Evolutionary conservation across 2,113 vertebrate genomes (phyloP).

Genomic region (Lonchura striata): DNA sequence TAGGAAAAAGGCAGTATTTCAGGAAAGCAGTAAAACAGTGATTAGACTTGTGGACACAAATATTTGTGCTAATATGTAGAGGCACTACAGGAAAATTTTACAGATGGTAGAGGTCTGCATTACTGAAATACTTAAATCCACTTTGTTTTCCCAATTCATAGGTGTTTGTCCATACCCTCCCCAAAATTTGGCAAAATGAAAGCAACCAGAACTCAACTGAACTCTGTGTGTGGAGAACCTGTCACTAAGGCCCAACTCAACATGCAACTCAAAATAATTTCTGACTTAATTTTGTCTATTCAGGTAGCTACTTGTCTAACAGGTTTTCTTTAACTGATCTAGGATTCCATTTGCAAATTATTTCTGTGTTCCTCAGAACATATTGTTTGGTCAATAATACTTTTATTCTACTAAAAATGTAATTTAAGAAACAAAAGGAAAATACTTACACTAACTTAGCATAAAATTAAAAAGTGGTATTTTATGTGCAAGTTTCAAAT

Average conservation of each 20-base stretch:
- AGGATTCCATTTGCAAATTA: not conserved
- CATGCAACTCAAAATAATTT: not conserved
- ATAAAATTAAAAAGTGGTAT: not conserved
- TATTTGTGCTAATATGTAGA: not conserved
- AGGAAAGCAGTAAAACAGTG: not conserved
- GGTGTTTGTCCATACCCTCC: not conserved
- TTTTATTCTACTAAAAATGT: not conserved
- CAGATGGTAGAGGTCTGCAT: not conserved
- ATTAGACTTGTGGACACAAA: not conserved
- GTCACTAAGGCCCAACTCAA: not conserved
- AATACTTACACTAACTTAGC: not conserved
- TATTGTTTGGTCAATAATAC: not conserved
- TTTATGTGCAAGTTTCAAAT: not conserved
- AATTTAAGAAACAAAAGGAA: not conserved
- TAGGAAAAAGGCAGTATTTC: not conserved
- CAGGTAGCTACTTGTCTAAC: not conserved
- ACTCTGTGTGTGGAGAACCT: accelerated
- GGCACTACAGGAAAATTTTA: not conserved
- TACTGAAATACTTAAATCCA: not conserved
- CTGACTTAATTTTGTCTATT: not conserved
- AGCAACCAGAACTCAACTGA: not conserved
- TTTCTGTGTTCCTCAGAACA: not conserved
- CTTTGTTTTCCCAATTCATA: not conserved
- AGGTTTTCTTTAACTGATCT: not conserved
- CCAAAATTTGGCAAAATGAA: not conserved